Base-by-base conservation (phyloP, 2,888 invertebrate species). In the Boloria selene region DNA sequence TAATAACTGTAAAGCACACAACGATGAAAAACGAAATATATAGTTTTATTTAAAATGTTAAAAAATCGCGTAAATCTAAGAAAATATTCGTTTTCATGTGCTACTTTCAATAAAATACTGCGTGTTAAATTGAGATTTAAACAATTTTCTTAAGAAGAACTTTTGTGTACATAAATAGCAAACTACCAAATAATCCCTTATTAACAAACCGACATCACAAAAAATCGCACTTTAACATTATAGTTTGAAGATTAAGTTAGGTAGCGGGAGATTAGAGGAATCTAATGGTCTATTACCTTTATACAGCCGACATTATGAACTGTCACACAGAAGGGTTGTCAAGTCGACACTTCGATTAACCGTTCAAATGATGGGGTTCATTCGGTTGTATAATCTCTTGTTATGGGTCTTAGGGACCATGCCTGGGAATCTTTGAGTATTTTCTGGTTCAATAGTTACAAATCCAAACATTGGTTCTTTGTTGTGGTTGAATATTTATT, bases 351-450 rank as follows among this genome's bases (percentile, higher is more conserved):
- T 81, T 83, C 79, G 76, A 79, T 84, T 85, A 86, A 82, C 86
- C 84, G 82, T 81, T 78, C 75, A 74, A 80, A 79, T 72, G 74
- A 73, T 70, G 73, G 80, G 60, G 79, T 76, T 75, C 77, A 74
- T 78, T 75, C 77, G 74, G 73, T 74, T 74, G 69, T 76, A 45
- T 52, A 64, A 66, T 64, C 74, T 54, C 58, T 61, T 68, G 68
- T 64, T 64, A 65, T 72, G 71, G 77, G 72, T 76, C 74, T 74
- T 70, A 75, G 71, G 72, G 72, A 74, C 78, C 79, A 71, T 47
- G 73, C 78, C 81, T 91, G 90, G 89, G 90, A 91, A 90, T 82
- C 79, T 82, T 76, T 74, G 70, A 78, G 81, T 75, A 84, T 85
- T 88, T 88, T 86, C 83, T 79, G 79, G 82, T 79, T 88, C 75